phyloP scores from a whole-genome alignment of 2,113 vertebrate genomes.

The Azemiops feae region DNA sequence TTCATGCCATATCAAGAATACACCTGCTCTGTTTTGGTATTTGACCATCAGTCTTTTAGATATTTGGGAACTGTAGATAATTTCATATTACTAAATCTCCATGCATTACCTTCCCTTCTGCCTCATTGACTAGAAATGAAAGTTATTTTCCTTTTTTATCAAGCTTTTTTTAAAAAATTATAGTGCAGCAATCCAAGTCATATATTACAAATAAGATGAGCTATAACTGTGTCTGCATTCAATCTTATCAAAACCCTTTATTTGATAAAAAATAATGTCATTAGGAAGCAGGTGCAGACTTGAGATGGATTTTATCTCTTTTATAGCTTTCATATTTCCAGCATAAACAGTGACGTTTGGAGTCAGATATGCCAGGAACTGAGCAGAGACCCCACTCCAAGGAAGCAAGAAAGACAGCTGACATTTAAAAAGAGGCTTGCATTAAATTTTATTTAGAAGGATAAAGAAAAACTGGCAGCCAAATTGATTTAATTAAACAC shows the following conservation, averaged over 20 bases:
- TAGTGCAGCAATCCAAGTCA: conserved; percentile 39
- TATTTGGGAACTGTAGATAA: not conserved
- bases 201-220: conserved; percentile 50
- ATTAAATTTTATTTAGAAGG: conserved; percentile 37
- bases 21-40: not conserved
- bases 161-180: conserved; percentile 8
- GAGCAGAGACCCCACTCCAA: conserved; percentile 10
- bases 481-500: conserved; percentile 23
- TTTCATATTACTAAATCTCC: not conserved
- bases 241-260: conserved; percentile 65
- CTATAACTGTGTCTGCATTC: conserved; percentile 41
- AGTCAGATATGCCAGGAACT: conserved; percentile 36
- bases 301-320: conserved; percentile 51
- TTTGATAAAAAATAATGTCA: conserved; percentile 62
- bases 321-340: conserved; percentile 45
- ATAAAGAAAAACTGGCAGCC: conserved; percentile 25
- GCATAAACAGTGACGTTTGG: conserved; percentile 36
- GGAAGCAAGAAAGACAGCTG: conserved; percentile 16
- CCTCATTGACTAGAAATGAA: not conserved
- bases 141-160: conserved; percentile 33
- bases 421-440: not conserved
- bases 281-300: conserved; percentile 60
- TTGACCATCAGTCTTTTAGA: not conserved
- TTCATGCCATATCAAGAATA: not conserved
- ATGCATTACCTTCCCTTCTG: conserved; percentile 7